Evolutionary conservation across 2,888 invertebrate genomes (phyloP).

Genomic region (Acronicta leporina): DNA sequence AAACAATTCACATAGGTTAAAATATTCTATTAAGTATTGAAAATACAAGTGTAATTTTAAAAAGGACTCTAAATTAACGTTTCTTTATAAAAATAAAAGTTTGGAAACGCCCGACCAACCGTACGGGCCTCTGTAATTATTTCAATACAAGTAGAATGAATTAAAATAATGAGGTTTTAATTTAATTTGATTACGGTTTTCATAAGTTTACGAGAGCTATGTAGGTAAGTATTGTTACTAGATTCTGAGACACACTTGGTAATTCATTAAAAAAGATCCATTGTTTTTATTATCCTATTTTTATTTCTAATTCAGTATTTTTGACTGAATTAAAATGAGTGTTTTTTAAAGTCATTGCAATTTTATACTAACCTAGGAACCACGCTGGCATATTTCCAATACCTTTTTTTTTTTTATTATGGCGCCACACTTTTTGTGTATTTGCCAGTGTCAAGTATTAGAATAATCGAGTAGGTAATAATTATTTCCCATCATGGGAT

Average conservation of each 20-base stretch:
- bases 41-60: slow-evolving; percentile 5
- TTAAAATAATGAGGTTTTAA: neutral
- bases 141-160: slow-evolving; percentile 30
- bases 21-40: neutral
- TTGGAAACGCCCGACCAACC: slow-evolving; percentile 2
- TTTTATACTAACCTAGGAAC: neutral
- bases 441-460: too few species aligned
- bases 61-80: slow-evolving; percentile 17
- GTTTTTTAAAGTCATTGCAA: neutral
- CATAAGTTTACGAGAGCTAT: slow-evolving; percentile 4
- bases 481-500: too few species aligned
- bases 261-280: slow-evolving; percentile 29
- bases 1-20: neutral
- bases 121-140: slow-evolving; percentile 14
- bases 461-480: too few species aligned
- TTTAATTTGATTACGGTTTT: slow-evolving; percentile 12
- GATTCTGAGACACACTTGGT: slow-evolving; percentile 14
- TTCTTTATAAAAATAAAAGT: slow-evolving; percentile 16
- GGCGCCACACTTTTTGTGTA: too few species aligned
- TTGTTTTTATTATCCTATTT: slow-evolving; percentile 13
- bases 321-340: too few species aligned
- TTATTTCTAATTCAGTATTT: too few species aligned
- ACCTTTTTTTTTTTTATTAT: too few species aligned
- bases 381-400: slow-evolving; percentile 29
- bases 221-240: slow-evolving; percentile 20